A percentile compares a stretch with the other conserved stretches of the same genome.
These are phyloP conservation scores for Samia ricini DNA, from an alignment of 1,140 invertebrate species.

Conservation along the genomic window DNA sequence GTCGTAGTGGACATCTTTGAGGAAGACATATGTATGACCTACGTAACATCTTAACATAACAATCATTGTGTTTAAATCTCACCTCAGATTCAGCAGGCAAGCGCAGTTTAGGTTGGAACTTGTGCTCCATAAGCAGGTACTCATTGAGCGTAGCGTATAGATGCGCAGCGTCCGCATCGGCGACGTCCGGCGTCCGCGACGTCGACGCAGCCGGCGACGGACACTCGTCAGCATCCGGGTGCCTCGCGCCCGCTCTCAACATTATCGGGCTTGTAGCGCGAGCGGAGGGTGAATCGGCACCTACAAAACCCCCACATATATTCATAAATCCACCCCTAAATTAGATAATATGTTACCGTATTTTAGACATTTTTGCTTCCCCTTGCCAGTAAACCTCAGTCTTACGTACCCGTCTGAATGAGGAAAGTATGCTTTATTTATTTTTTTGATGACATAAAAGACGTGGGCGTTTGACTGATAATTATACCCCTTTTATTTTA, in stretches of 20 bases:
- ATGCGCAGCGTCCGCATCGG: conserved; percentile 38
- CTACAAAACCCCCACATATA: conserved; percentile 22
- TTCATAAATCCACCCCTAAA: too few species aligned
- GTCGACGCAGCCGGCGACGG: conserved; percentile 31
- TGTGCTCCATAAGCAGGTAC: conserved; percentile 82
- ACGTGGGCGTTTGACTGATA: too few species aligned
- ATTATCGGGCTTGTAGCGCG: conserved; percentile 54
- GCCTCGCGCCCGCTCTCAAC: conserved; percentile 67
- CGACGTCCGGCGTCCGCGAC: conserved; percentile 9
- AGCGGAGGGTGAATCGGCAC: conserved; percentile 71
- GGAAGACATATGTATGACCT: too few species aligned
- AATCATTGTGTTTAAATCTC: conserved; percentile 24
- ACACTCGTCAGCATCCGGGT: conserved; percentile 58
- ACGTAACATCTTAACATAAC: background rate
- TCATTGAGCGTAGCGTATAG: conserved; percentile 82
- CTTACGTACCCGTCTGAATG: too few species aligned
- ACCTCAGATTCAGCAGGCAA: conserved; percentile 79
- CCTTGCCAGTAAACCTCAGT: too few species aligned
- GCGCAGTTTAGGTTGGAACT: conserved; percentile 83
- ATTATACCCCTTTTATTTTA: too few species aligned
- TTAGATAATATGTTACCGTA: too few species aligned
- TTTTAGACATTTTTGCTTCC: too few species aligned
- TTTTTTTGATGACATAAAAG: too few species aligned
- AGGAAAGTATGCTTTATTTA: too few species aligned
- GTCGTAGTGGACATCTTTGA: too few species aligned